Base-by-base conservation (phyloP, 1,140 invertebrate species). In the Archivesica marissinica region DNA sequence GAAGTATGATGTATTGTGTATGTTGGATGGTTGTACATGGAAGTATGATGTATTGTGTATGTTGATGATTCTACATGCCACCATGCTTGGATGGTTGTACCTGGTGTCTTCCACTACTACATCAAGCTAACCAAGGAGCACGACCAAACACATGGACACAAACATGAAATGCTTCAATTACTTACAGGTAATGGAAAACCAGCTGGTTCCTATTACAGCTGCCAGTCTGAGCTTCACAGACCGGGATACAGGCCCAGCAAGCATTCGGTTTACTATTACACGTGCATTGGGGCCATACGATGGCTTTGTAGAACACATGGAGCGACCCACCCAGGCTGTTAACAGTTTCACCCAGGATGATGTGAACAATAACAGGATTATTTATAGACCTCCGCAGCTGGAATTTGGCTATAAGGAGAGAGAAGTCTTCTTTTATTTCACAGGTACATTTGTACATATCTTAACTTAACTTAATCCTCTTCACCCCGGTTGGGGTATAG, bases 291-390 rank as follows among this genome's bases (percentile, higher is more conserved):
- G 64, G 0, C 70, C 77, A 3, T 85, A 74, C 7, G 89, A 92
- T 66, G 91, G 91, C 28, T 82, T 66, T 28, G 33, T 92, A 6
- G 90, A 91, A 64, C 88, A 91, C 68, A 85, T 90, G 7, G 89
- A 91, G 44, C 61, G 74, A 35, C 91, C 90, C 4, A 90, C 90
- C 47, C 72, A 79, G 41, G 76, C 79, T 17, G 61, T 91, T 7
- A 56, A 78, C n/a, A 79, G 64, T 38, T 92, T 92, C 75, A 91
- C 90, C 1, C 91, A 92, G 81, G 87, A 89, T 59, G 91, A 92
- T 77, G 86, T 92, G 54, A 89, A 91, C 79, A 87, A 89, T 38
- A 88, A 90, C 44, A 81, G 78, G 23, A 89, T 92, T 41, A 85
- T 91, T 20, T 92, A 92, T 84, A 77, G 91, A 82, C 90, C 91